Evolutionary conservation across 2,113 vertebrate species (phyloP).

Genomic region (Coreoperca whiteheadi): DNA sequence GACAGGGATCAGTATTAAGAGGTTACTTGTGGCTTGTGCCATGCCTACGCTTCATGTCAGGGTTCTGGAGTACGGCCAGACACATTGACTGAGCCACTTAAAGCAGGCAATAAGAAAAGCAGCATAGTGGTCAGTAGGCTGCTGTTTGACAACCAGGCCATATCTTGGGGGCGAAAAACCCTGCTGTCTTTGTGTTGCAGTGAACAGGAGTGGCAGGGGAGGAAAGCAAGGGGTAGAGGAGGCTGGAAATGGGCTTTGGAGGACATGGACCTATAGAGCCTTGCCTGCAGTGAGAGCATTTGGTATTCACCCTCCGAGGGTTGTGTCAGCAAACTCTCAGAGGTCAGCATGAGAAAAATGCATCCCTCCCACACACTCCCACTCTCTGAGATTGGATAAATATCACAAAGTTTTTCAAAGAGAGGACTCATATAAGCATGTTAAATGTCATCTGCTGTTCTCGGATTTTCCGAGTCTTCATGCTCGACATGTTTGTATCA

Average conservation of each 20-base stretch:
- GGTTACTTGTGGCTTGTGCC: constrained; percentile 39
- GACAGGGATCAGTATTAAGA: constrained; percentile 44
- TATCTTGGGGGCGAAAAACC: constrained; percentile 30
- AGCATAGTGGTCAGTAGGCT: constrained; percentile 28
- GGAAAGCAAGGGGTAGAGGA: constrained; percentile 39
- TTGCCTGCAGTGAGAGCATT: constrained; percentile 69
- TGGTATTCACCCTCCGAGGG: constrained; percentile 70
- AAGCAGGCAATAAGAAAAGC: constrained; percentile 15
- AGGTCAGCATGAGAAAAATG: constrained; percentile 62
- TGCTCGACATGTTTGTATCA: background rate
- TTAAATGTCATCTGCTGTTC: constrained; percentile 18
- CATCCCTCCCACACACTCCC: constrained; percentile 52
- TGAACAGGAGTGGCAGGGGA: constrained; percentile 40
- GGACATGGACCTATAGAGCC: constrained; percentile 47
- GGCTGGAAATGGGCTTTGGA: constrained; percentile 60
- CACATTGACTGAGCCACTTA: constrained; percentile 42
- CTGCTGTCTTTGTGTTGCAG: constrained; percentile 31
- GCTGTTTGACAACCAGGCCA: constrained; percentile 24
- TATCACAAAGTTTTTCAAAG: constrained; percentile 39
- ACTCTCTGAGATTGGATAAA: constrained; percentile 38
- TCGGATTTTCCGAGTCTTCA: background rate
- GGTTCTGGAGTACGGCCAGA: constrained; percentile 17
- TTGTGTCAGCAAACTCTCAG: constrained; percentile 71
- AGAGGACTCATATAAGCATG: background rate
- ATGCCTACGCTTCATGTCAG: constrained; percentile 1